A percentile compares a stretch with the other conserved stretches of the same genome.
Evolutionary conservation across 2,113 vertebrate species (phyloP).

Genomic region (Tenrec ecaudatus): DNA sequence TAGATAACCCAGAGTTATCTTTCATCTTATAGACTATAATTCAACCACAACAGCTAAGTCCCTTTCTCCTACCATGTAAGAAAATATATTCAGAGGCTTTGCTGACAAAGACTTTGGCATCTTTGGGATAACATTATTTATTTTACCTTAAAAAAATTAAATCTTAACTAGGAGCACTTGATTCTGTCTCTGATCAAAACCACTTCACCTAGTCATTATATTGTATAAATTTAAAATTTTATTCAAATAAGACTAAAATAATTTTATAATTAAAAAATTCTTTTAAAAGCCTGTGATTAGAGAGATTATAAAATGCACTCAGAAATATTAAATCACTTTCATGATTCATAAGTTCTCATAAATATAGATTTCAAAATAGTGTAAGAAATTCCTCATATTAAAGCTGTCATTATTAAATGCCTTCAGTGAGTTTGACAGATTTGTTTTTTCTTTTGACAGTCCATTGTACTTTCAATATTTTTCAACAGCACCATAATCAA

Average conservation of each 20-base stretch:
- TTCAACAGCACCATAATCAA: too few species aligned
- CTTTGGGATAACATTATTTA: not conserved
- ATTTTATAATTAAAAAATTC: not conserved
- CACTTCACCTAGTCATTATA: not conserved
- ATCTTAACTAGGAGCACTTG: not conserved
- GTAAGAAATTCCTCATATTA: not conserved
- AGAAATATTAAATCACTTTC: conserved; percentile 9
- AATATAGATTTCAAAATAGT: not conserved
- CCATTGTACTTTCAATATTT: too few species aligned
- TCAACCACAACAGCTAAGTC: not conserved
- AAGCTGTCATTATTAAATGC: too few species aligned
- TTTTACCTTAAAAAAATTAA: not conserved
- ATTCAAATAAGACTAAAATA: not conserved
- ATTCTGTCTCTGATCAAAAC: not conserved
- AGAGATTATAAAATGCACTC: not conserved
- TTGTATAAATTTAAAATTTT: not conserved
- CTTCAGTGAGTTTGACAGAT: too few species aligned
- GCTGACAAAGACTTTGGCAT: too few species aligned
- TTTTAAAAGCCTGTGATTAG: not conserved
- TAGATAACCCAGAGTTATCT: not conserved
- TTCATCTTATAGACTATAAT: not conserved
- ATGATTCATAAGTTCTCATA: not conserved
- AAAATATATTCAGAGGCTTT: not conserved
- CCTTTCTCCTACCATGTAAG: not conserved
- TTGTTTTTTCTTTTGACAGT: too few species aligned